A percentile compares a stretch with the other conserved stretches of the same genome.
Conservation (phyloP, 2,113 vertebrate species). For the Rynchops niger region DNA sequence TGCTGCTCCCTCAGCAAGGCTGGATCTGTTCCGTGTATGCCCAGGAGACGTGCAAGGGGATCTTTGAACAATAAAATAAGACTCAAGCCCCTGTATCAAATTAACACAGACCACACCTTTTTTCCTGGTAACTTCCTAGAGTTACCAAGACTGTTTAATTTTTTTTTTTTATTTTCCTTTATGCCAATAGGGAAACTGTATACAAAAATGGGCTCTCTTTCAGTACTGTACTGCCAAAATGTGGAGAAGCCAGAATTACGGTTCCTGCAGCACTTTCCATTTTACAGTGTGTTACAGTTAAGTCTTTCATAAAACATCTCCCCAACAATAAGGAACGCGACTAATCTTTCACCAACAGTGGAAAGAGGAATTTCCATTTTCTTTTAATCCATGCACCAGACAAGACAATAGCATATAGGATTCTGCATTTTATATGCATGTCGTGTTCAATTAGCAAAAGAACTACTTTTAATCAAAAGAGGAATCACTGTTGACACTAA, state of each 20-base stretch:
- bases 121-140: neutral
- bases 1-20: neutral
- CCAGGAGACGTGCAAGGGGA: neutral
- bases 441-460: neutral
- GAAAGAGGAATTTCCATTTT: neutral
- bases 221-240: neutral
- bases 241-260: neutral
- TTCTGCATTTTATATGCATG: neutral
- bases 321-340: neutral
- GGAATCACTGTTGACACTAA: neutral
- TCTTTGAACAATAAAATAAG: neutral
- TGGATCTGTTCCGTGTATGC: neutral
- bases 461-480: neutral
- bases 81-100: neutral
- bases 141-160: neutral
- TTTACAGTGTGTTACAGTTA: neutral
- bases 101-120: neutral
- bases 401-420: neutral
- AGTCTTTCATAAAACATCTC: neutral
- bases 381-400: neutral
- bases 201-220: neutral
- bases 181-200: neutral
- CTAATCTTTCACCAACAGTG: neutral
- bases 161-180: neutral
- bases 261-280: neutral